Percentiles rank a stretch among this genome's conserved stretches.
Evolutionary conservation across 2,888 invertebrate genomes (phyloP).

Genomic region (Steromphala cineraria): DNA sequence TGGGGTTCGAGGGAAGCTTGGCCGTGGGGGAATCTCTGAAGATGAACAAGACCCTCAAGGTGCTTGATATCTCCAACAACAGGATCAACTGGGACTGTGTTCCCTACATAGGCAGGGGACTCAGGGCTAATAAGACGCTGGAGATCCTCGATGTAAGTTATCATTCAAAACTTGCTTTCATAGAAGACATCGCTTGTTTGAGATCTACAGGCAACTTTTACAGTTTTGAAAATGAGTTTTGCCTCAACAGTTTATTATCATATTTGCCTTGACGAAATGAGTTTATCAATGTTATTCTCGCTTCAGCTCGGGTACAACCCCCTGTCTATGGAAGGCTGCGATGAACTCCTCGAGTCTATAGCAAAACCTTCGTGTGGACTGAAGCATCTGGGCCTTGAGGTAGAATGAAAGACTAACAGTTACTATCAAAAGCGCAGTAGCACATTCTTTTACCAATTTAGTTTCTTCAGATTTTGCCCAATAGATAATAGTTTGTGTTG

Average conservation of each 20-base stretch:
- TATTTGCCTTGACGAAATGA: background rate
- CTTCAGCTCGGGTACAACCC: conserved; percentile 71
- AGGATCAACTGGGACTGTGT: conserved; percentile 73
- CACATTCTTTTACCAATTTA: too few species aligned
- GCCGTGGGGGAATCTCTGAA: conserved; percentile 66
- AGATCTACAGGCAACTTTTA: too few species aligned
- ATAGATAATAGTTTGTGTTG: too few species aligned
- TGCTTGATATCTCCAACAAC: conserved; percentile 69
- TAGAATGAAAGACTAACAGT: conserved; percentile 31
- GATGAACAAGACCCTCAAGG: conserved; percentile 61
- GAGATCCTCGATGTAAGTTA: conserved; percentile 67
- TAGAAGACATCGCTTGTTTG: too few species aligned
- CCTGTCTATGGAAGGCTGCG: conserved; percentile 72
- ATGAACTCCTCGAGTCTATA: conserved; percentile 64
- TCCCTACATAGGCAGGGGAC: conserved; percentile 62
- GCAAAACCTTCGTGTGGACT: conserved; percentile 49
- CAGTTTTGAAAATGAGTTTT: too few species aligned
- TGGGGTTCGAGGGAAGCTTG: conserved; percentile 70
- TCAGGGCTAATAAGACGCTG: conserved; percentile 62
- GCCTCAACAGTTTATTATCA: background rate
- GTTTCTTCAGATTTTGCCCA: too few species aligned
- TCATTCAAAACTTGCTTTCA: too few species aligned
- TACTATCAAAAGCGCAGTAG: too few species aligned
- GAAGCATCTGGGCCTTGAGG: conserved; percentile 61
- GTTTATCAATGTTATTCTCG: background rate